These are phyloP conservation scores for Caenorhabditis panamensis DNA, from an alignment of 2,888 invertebrate species.

Conservation along the genomic window DNA sequence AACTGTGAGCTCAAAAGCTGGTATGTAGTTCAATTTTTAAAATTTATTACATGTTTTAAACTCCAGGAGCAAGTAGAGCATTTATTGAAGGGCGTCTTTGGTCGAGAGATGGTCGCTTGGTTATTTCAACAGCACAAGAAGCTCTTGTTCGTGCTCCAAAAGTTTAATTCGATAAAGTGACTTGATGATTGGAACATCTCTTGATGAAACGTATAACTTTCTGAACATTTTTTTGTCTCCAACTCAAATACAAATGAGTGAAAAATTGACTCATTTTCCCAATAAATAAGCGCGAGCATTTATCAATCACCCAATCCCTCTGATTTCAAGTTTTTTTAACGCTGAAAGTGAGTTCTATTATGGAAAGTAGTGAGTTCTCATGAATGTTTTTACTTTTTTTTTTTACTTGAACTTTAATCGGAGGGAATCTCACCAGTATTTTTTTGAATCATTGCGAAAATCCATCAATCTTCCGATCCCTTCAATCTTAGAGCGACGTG, in stretches of 20 bases:
- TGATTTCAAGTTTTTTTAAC: too few species aligned
- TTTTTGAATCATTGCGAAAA: conserved; percentile 1
- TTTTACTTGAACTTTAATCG: too few species aligned
- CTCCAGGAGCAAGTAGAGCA: conserved; percentile 64
- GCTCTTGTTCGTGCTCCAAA: conserved; percentile 55
- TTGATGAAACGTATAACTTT: background rate
- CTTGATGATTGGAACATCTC: background rate
- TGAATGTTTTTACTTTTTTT: too few species aligned
- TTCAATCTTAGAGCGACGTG: background rate
- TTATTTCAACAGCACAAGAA: conserved; percentile 74
- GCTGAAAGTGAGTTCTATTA: too few species aligned
- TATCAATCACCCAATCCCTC: too few species aligned
- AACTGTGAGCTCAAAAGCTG: conserved; percentile 70
- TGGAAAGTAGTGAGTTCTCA: too few species aligned
- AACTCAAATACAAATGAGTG: too few species aligned
- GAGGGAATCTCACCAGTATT: too few species aligned
- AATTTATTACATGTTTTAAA: background rate
- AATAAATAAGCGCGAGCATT: too few species aligned
- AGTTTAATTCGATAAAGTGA: too few species aligned
- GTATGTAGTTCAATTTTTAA: conserved; percentile 20
- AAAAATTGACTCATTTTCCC: too few species aligned
- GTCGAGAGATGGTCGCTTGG: conserved; percentile 72
- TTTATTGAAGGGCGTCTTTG: conserved; percentile 74
- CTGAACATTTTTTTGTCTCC: too few species aligned
- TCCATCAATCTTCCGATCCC: conserved; percentile 20